Evolutionary conservation across 2,888 invertebrate species (phyloP).

Genomic region (Pyrocoelia pectoralis): DNA sequence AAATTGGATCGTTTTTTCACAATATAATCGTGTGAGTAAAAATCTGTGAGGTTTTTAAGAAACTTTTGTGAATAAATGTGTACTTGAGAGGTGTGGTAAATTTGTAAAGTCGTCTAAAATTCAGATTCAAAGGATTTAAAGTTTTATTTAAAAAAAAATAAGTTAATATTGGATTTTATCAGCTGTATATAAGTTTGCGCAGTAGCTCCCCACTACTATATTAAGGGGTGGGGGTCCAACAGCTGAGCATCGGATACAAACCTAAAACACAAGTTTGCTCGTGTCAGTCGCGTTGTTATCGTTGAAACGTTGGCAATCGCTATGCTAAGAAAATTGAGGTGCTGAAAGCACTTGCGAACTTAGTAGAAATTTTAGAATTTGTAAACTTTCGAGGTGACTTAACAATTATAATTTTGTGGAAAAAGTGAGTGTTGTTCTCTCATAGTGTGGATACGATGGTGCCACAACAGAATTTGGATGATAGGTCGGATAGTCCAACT

Average conservation of each 20-base stretch:
- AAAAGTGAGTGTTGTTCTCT: conserved; percentile 26
- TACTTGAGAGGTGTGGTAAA: no score
- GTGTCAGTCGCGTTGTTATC: conserved; percentile 67
- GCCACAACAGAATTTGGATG: conserved; percentile 71
- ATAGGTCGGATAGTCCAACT: conserved; percentile 57
- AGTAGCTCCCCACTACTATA: conserved; percentile 38
- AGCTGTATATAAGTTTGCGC: conserved; percentile 46
- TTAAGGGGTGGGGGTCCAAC: conserved; percentile 51
- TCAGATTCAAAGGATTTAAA: not conserved
- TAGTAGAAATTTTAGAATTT: conserved; percentile 47
- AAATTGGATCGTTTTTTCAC: no score
- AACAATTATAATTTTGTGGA: conserved; percentile 19
- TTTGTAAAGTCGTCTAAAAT: no score
- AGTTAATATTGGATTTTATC: conserved; percentile 48
- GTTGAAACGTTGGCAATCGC: conserved; percentile 54
- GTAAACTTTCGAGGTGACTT: conserved; percentile 27
- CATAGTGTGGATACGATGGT: conserved; percentile 65
- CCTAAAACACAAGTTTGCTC: conserved; percentile 62
- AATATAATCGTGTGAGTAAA: no score
- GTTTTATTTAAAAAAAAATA: conserved; percentile 12
- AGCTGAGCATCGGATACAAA: conserved; percentile 60
- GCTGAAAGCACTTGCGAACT: conserved; percentile 52
- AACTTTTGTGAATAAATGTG: no score
- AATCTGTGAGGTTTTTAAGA: no score
- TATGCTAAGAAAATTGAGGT: conserved; percentile 56